Percentiles rank a stretch among this genome's conserved stretches.
These are phyloP conservation scores for Diplodus puntazzo DNA, from an alignment of 2,797 vertebrate species.

Conservation along the genomic window DNA sequence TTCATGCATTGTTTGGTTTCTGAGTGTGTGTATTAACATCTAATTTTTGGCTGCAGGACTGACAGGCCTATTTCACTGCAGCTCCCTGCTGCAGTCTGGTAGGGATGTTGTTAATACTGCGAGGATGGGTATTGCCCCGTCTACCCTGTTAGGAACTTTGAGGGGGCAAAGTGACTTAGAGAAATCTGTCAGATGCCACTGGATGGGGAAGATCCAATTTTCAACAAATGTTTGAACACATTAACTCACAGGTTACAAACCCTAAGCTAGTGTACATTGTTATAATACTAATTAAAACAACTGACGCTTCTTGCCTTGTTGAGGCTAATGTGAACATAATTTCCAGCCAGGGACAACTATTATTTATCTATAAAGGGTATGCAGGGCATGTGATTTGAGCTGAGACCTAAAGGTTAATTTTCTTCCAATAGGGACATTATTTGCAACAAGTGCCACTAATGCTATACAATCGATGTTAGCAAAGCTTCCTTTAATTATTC, in stretches of 20 bases:
- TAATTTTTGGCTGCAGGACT: conserved; percentile 30
- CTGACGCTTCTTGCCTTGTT: not conserved
- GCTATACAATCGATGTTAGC: not conserved
- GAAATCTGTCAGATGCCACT: not conserved
- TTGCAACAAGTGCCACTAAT: conserved; percentile 15
- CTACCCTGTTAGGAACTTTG: not conserved
- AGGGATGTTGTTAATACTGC: conserved; percentile 11
- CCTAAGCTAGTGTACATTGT: not conserved
- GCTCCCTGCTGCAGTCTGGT: not conserved
- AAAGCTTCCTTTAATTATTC: not conserved
- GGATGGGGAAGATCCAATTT: not conserved
- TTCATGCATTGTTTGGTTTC: conserved; percentile 44
- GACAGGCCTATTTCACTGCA: conserved; percentile 11
- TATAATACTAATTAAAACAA: not conserved
- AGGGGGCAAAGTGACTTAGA: not conserved
- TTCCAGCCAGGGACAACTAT: not conserved
- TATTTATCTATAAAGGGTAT: conserved; percentile 1
- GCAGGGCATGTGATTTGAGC: not conserved
- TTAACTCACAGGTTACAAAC: not conserved
- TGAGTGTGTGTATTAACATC: conserved; percentile 20
- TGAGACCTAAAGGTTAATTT: not conserved
- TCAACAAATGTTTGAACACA: not conserved
- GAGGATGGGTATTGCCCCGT: not conserved
- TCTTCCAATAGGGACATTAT: not conserved
- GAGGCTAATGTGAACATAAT: not conserved